Conservation (phyloP, 2,888 invertebrate species). For the Myopa testacea region DNA sequence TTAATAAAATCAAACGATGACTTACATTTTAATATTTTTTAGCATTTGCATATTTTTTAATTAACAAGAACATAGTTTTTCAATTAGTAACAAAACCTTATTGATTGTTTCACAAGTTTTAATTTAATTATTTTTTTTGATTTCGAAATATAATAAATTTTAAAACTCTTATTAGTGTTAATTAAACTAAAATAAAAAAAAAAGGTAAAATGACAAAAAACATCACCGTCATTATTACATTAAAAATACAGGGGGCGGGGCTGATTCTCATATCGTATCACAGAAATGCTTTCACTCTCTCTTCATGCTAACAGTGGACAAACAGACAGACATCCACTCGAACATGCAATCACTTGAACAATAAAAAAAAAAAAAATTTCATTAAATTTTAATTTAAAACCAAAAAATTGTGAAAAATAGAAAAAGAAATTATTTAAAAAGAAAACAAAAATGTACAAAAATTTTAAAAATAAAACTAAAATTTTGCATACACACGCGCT, state of each 20-base stretch:
- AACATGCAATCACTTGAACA: conserved; percentile 1
- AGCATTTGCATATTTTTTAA: background rate
- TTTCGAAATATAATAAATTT: conserved; percentile 8
- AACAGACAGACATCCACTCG: background rate
- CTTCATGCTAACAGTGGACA: conserved; percentile 17
- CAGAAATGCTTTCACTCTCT: conserved; percentile 65
- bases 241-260: conserved; percentile 26
- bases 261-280: conserved; percentile 67
- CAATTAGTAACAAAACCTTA: background rate
- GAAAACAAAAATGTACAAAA: background rate
- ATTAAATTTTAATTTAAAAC: background rate
- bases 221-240: background rate
- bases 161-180: background rate
- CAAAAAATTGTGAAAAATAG: background rate
- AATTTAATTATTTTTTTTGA: background rate
- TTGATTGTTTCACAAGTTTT: conserved; percentile 4
- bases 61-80: background rate
- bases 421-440: background rate
- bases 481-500: too few relatives aligned
- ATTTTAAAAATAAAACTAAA: too few relatives aligned
- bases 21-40: too few relatives aligned
- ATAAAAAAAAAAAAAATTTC: conserved; percentile 1
- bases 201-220: background rate
- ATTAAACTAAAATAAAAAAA: background rate
- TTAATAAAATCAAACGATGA: too few relatives aligned